phyloP scores from a whole-genome alignment of 2,113 vertebrate species.

The Herpetotheres cachinnans region DNA sequence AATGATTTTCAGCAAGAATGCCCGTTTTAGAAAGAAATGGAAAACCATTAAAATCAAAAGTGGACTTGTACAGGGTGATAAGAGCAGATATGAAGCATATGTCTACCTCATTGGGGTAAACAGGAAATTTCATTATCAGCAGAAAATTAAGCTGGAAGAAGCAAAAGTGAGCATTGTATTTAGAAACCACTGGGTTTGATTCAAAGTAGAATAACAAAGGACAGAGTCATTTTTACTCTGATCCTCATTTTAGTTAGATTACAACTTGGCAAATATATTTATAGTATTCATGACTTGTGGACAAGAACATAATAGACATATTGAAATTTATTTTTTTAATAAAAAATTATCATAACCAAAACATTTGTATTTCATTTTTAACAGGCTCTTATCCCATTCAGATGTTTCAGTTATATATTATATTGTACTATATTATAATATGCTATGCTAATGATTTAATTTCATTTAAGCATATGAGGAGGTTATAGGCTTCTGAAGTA shows the following conservation, averaged over 20 bases:
- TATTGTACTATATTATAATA: fast-evolving
- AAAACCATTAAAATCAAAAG: background rate
- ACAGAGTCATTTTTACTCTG: background rate
- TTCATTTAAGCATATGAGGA: background rate
- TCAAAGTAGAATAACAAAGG: background rate
- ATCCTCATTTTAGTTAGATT: background rate
- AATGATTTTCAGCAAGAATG: background rate
- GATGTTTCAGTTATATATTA: background rate
- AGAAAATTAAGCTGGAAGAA: background rate
- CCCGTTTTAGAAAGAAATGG: background rate
- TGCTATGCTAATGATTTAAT: background rate
- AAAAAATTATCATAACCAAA: background rate
- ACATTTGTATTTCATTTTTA: background rate
- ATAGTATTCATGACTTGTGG: background rate
- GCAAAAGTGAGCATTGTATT: background rate
- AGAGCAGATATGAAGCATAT: background rate
- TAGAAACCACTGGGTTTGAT: background rate
- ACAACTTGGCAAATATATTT: background rate
- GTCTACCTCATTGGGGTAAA: background rate
- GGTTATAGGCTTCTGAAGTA: background rate
- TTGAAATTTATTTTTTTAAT: background rate
- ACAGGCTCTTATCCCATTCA: background rate
- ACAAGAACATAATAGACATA: background rate
- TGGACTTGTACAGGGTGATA: background rate
- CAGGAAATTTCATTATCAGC: background rate